phyloP scores from a whole-genome alignment of 2,888 invertebrate species.

The Apocheima hispidaria region DNA sequence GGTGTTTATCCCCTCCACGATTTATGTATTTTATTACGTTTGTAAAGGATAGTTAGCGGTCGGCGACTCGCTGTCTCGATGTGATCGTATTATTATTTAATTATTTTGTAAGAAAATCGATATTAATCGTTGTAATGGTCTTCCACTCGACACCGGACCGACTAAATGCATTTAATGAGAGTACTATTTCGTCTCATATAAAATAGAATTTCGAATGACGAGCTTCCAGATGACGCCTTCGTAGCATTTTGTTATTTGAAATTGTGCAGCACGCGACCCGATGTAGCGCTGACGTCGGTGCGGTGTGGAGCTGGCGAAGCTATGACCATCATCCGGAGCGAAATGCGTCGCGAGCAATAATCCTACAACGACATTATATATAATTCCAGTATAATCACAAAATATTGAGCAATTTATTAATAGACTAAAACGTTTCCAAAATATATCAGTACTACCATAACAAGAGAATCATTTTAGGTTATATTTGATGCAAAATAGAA shows the following conservation, averaged over 20 bases:
- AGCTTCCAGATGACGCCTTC: neutral
- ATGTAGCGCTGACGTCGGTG: neutral
- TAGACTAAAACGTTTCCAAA: slow-evolving; percentile 8
- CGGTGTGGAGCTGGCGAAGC: neutral
- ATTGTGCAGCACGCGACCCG: neutral
- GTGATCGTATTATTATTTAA: slow-evolving; percentile 25
- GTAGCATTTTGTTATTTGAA: neutral
- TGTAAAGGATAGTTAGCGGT: slow-evolving; percentile 8
- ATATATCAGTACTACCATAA: neutral
- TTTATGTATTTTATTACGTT: slow-evolving; percentile 24
- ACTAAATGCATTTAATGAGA: too few species aligned
- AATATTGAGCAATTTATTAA: slow-evolving; percentile 23
- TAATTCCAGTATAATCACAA: slow-evolving; percentile 19
- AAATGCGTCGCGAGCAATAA: slow-evolving; percentile 9
- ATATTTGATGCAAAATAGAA: neutral
- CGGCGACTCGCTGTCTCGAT: slow-evolving; percentile 13
- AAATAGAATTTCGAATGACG: neutral
- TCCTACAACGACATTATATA: slow-evolving; percentile 26
- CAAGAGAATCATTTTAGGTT: neutral
- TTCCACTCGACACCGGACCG: too few species aligned
- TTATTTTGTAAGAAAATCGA: slow-evolving; percentile 21
- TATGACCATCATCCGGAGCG: neutral
- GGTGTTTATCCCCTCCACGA: slow-evolving; percentile 1
- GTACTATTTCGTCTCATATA: too few species aligned
- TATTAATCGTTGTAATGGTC: slow-evolving; percentile 3